Percentiles rank a stretch among this genome's conserved stretches.
phyloP scores from a whole-genome alignment of 37 sponge, comb jelly and placozoan species.

The Beroe ovata region DNA sequence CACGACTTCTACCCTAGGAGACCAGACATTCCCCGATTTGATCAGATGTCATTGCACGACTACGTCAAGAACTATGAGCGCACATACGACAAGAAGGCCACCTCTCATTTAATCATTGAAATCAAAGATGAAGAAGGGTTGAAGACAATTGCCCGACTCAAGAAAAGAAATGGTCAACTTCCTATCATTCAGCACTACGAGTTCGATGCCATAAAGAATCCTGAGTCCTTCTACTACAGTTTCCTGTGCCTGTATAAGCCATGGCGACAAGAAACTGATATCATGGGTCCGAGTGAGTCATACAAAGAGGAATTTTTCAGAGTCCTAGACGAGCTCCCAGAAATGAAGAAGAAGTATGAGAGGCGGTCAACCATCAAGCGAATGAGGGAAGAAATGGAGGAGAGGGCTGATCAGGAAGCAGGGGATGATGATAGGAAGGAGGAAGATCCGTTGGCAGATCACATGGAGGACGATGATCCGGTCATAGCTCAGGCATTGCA shows the following conservation, averaged over 20 bases:
- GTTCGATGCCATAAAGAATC: neutral
- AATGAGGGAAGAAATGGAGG: constrained; percentile 25
- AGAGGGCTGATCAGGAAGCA: neutral
- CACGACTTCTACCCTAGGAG: constrained; percentile 15
- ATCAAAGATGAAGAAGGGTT: neutral
- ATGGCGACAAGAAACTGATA: constrained; percentile 9
- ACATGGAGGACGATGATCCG: neutral
- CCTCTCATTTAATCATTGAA: neutral
- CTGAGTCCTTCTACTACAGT: constrained; percentile 21
- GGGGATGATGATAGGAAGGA: neutral
- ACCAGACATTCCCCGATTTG: neutral
- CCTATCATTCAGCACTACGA: neutral
- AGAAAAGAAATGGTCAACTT: neutral
- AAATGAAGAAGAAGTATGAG: neutral
- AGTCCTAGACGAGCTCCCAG: neutral
- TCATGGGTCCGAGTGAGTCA: neutral
- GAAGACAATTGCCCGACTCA: neutral
- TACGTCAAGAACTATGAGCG: neutral
- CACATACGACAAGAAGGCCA: neutral
- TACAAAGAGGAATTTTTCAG: neutral
- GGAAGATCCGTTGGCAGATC: neutral
- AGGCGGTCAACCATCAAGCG: neutral
- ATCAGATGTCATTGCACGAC: neutral
- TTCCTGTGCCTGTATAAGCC: neutral
- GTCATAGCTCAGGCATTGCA: neutral